Evolutionary conservation across 2,888 invertebrate species (phyloP).

Genomic region (Scrobipalpa atriplicella): DNA sequence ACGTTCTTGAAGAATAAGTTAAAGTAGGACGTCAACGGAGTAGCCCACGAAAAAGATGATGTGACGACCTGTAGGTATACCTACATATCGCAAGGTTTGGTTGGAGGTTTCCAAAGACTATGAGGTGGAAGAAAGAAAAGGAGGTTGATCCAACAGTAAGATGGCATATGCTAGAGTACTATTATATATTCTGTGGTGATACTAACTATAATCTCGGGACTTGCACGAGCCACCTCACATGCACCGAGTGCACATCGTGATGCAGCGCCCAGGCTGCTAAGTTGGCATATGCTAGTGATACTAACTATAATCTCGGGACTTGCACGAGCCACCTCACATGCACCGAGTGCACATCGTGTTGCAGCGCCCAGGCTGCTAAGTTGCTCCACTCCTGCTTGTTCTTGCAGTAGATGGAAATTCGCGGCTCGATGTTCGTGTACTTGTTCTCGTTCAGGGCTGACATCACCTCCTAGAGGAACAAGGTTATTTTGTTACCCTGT

Average conservation of each 20-base stretch:
- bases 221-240: constrained; percentile 97
- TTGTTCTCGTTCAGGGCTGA: constrained; percentile 97
- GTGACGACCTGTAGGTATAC: too few relatives aligned
- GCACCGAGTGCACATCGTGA: constrained; percentile 95
- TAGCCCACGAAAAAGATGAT: background rate
- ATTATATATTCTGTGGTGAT: too few relatives aligned
- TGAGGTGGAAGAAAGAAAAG: too few relatives aligned
- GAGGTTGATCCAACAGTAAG: too few relatives aligned
- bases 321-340: constrained; percentile 98
- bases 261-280: constrained; percentile 96
- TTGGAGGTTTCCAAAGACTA: too few relatives aligned
- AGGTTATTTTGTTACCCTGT: background rate
- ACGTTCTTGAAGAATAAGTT: background rate
- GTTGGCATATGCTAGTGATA: constrained; percentile 82
- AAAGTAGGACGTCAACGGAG: background rate
- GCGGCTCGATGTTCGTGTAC: constrained; percentile 96
- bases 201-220: constrained; percentile 97
- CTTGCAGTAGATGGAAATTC: constrained; percentile 97
- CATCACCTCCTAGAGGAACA: constrained; percentile 89
- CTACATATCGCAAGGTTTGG: too few relatives aligned
- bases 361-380: constrained; percentile 96
- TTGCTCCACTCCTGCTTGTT: constrained; percentile 95
- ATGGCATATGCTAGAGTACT: too few relatives aligned
- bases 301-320: constrained; percentile 96
- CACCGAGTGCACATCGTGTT: constrained; percentile 93